phyloP scores from a whole-genome alignment of 2,888 invertebrate species.

The Trachelus iudaicus region DNA sequence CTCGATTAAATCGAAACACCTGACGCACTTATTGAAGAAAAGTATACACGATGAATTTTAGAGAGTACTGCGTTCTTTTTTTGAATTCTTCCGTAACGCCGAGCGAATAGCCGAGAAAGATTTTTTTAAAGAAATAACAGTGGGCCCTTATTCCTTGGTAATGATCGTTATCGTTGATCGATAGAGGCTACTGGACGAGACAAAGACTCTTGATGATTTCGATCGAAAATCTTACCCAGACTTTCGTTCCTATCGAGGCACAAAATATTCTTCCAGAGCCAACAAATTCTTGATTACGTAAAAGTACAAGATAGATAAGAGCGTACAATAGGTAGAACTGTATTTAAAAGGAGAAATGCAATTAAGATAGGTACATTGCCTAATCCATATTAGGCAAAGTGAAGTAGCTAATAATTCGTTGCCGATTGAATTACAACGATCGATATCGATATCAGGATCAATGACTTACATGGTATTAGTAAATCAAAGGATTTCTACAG shows the following conservation, averaged over 20 bases:
- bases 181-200: not conserved
- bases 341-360: not conserved
- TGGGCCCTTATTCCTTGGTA: not conserved
- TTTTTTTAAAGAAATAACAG: not conserved
- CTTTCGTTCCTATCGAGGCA: not conserved
- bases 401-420: constrained; percentile 10
- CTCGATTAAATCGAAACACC: not conserved
- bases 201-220: not conserved
- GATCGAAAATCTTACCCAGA: not conserved
- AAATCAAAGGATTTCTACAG: not conserved
- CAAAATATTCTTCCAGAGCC: not conserved
- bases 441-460: not conserved
- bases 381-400: constrained; percentile 6
- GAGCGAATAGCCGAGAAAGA: not conserved
- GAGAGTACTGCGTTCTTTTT: not conserved
- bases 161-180: not conserved
- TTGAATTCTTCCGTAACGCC: not conserved
- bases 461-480: not conserved
- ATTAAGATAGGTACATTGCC: not conserved
- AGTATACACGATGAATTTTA: not conserved
- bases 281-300: not conserved
- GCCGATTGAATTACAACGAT: constrained; percentile 13
- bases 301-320: not conserved
- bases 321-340: not conserved
- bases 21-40: not conserved